Base-by-base conservation (phyloP, 2,888 invertebrate genomes). In the Lasioglossum malachurum region DNA sequence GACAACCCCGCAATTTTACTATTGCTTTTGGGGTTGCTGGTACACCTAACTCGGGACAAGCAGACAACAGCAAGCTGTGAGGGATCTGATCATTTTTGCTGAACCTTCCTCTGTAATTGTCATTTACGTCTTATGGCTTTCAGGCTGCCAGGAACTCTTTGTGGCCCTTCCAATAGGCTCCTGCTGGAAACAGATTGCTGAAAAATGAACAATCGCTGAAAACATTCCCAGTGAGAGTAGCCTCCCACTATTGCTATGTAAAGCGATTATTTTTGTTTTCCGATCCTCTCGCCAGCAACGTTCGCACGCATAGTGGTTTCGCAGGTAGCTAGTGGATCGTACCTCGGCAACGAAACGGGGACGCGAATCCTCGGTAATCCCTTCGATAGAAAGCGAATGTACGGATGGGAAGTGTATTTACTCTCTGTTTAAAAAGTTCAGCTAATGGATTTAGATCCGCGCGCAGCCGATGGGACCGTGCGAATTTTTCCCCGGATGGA, bases 261-360 rank as follows among this genome's bases (percentile, higher is more conserved):
- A 84, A 75, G 53, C 80, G 64, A 75, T 84, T 85, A 72, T 60
- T 80, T 76, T 85, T 84, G 76, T 67, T 85, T 78, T 46, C 31
- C 69, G 31, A 4, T 23, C 53, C 64, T 38, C 14, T 3, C 46
- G 57, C 19, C 38, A 7, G 49, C 23, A 14, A 31, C 57, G 31
- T 44, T 49, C 41, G 44, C 23, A 53, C 53, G 23, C 53, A 23
- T 23, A 53, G 53, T 23, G 53, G 23, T 53, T 23, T 5, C 2
- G 49, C 49, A 49, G 44, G 14, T 35, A 7, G 49, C 19, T 16
- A 49, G 53, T 53, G 53, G 23, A 53, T 53, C 53, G 53, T 53
- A 23, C 10, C 23, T 53, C 53, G 8, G 23, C 23, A 53, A 53
- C 53, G 3, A 10, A 53, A 53, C 53, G 53, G 23, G 53, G 8